Evolutionary conservation across 2,888 invertebrate species (phyloP).

Genomic region (Zele albiditarsus): DNA sequence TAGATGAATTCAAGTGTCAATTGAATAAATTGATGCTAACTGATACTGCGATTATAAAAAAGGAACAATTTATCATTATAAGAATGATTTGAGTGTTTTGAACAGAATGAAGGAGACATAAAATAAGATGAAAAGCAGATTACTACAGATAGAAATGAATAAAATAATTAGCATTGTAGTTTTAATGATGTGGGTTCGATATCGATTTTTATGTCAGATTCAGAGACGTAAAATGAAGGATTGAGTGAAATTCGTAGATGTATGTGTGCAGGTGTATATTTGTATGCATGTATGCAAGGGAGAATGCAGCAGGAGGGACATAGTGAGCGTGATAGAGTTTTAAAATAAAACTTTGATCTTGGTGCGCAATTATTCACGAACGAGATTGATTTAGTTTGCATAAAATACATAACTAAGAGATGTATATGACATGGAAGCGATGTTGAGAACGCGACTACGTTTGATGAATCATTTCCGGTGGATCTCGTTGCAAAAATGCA

Average conservation of each 20-base stretch:
- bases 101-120: not conserved
- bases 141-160: not conserved
- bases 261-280: not conserved
- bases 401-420: constrained; percentile 31
- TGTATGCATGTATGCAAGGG: not conserved
- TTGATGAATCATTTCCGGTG: not conserved
- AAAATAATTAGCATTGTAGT: not conserved
- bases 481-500: not conserved
- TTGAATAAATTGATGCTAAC: not conserved
- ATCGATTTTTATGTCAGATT: constrained; percentile 23
- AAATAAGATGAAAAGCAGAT: not conserved
- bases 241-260: constrained; percentile 1
- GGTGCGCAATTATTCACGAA: constrained; percentile 35
- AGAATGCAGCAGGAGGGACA: not conserved
- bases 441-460: not conserved
- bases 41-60: not conserved
- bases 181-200: constrained; percentile 7
- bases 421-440: constrained; percentile 10
- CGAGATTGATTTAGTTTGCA: constrained; percentile 41
- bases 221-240: not conserved
- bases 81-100: not conserved
- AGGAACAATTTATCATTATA: not conserved
- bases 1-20: not conserved
- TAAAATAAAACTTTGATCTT: constrained; percentile 31
- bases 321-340: constrained; percentile 14